Base-by-base conservation (phyloP, 92 coral and sea anemone genomes). In the Metridium senile region DNA sequence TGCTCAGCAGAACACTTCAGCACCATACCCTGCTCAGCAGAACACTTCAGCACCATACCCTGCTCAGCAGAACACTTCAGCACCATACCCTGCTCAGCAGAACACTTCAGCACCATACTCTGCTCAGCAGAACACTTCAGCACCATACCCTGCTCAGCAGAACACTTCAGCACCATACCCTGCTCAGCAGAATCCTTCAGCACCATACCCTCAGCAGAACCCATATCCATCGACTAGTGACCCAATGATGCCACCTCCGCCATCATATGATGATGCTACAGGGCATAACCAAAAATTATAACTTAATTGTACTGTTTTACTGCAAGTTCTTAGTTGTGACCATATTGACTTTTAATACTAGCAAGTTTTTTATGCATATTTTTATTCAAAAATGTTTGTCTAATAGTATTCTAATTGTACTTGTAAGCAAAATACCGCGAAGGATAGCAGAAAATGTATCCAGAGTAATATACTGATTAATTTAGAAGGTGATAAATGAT, bases 201-300 rank as follows among this genome's bases (percentile, higher is more conserved):
- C 49, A 39, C 49, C 49, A 39, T 39, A 39, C 49, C 49, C 49
- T 13, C 49, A 39, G 21, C 74, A 56, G 34, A 52, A 54, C 3
- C 61, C 61, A 54, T 16, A 21, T 54, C 21, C 25, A 9, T 19
- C 61, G 17, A 54, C 4, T 4, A 54, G 25, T 19, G 21, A 16
- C n/a, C 2, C 61, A 9, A 54, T 16, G 21, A 26, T 80, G 70
- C 84, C 84, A 1, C 84, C 84, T 19, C 84, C 84, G 26, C 85
- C 85, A 51, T 81, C 85, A 1, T 72, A 81, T 43, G 53, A 81
- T 26, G 75, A 78, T 31, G 56, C 74, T 9, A 72, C 69, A 45
- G 80, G 77, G 2, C 79, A 7, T 59, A 16, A 26, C 9, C 2
- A n/a, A 4, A 59, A 59, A 28, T 59, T 1, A 1, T 59, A 59